Evolutionary conservation across 2,113 vertebrate genomes (phyloP), one percentile per base, ranked within the genome.

Genomic region (Entosphenus tridentatus): DNA sequence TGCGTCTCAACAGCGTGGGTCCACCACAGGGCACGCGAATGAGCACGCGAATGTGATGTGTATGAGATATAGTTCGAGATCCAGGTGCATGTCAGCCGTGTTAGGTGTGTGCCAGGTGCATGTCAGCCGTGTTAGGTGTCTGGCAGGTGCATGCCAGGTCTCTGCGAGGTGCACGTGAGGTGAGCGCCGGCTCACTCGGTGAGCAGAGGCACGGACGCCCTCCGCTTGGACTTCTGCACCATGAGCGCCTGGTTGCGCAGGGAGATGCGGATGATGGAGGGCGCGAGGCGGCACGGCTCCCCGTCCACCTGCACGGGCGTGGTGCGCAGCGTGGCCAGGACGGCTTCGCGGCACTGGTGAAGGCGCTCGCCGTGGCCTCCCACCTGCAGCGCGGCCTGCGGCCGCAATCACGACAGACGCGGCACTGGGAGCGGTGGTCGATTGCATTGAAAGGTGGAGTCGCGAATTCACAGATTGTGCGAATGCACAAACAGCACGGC

Each of bases 251-350:
- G 84, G 71, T 85, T 85, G 74, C 83, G 78, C 14, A 85, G 55
- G 70, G 81, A 83, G 72, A 85, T 85, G 0, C 79, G 78, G 68
- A 85, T 84, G 72, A 84, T 79, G 0, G 84, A 84, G 0, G 84
- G 83, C 10, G 82, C 83, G 72, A 85, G 1, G 12, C 83, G 77
- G 8, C 84, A 85, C 0, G 84, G 84, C 21, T 85, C 84, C 0
- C 84, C 84, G 1, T 85, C 84, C 70, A 85, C 84, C 79, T 85
- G 84, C 82, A 85, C 84, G 73, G 84, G 84, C 69, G 85, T 84
- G 11, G 84, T 79, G 73, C 85, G 85, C 77, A 84, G 85, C 0
- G 84, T 85, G 21, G 84, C 13, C 17, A 85, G 77, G 1, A 80
- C 81, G 75, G 84, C 84, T 67, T 85, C 84, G 39, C 84, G 81